Base-by-base conservation (phyloP, 92 coral and sea anemone genomes). In the Montipora capitata region DNA sequence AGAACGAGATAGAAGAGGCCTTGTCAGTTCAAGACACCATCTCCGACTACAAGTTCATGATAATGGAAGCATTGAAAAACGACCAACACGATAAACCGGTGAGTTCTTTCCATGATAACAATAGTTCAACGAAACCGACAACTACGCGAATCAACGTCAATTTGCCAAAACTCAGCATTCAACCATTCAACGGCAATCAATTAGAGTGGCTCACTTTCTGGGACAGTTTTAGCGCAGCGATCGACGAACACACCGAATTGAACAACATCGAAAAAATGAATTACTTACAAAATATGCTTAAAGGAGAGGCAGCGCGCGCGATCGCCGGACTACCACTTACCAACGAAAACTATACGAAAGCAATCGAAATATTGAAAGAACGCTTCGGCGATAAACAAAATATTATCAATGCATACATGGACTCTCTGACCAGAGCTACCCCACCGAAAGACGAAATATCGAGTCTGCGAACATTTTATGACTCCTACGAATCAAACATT, bases 261-360 rank as follows among this genome's bases (percentile, higher is more conserved):
- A 59, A 76, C 39, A 45, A 88, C 43, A 43, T 81, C 4, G 87
- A 85, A 20, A 85, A 85, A 44, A 75, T 85, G 83, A 63, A 75
- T 54, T 54, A 85, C 45, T 70, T 85, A 1, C 10, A 66, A 57
- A 82, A 74, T 13, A 52, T 62, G 10, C 48, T 85, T 66, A 65
- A 76, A 57, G 78, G 74, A 76, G 90, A 90, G 65, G 93, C 93
- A 38, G 93, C 93, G 66, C 92, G 89, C 88, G 85, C 92, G 10
- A 82, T 87, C 62, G 49, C 88, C 39, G 80, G 91, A 79, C 51
- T 88, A 56, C 92, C 92, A 58, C 38, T 87, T 64, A 87, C 94
- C 40, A 27, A 81, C 7, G 62, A 78, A 14, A 92, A 92, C 77
- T 92, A 92, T 42, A 42, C 35, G 3, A 85, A 85, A 74, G 95